Conservation (phyloP, 2,888 invertebrate genomes). For the Clivina fossor region DNA sequence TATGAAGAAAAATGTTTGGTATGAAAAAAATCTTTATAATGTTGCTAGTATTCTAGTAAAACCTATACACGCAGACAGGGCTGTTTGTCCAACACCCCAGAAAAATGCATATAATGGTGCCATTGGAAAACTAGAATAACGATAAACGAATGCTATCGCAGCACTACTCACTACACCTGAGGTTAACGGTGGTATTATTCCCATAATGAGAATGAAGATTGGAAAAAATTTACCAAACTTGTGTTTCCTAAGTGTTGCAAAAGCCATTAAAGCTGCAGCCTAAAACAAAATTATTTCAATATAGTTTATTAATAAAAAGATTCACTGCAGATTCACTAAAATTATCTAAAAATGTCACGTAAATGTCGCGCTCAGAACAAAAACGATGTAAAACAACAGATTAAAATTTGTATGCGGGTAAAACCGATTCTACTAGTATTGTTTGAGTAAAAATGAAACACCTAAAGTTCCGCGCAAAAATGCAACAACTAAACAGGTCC, state of each 20-base stretch:
- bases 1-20: conserved; percentile 1
- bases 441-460: no score
- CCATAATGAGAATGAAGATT: conserved; percentile 83
- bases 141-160: conserved; percentile 90
- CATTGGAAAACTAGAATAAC: conserved; percentile 87
- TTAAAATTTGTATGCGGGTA: no score
- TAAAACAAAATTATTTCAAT: conserved; percentile 41
- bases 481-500: no score
- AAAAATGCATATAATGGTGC: conserved; percentile 87
- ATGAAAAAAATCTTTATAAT: conserved; percentile 58
- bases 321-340: neutral
- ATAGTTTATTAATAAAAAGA: neutral
- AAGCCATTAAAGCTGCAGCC: conserved; percentile 87
- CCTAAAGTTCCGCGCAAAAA: no score
- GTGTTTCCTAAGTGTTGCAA: conserved; percentile 89
- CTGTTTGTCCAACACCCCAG: conserved; percentile 94
- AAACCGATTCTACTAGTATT: no score
- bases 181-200: conserved; percentile 83
- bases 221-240: conserved; percentile 95
- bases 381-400: no score
- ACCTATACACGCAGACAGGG: conserved; percentile 85
- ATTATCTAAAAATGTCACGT: neutral
- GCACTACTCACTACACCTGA: conserved; percentile 89
- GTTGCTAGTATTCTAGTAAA: conserved; percentile 93
- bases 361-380: no score